These are phyloP conservation scores for Tylochromis polylepis DNA, from an alignment of 2,113 vertebrate species.

Conservation along the genomic window DNA sequence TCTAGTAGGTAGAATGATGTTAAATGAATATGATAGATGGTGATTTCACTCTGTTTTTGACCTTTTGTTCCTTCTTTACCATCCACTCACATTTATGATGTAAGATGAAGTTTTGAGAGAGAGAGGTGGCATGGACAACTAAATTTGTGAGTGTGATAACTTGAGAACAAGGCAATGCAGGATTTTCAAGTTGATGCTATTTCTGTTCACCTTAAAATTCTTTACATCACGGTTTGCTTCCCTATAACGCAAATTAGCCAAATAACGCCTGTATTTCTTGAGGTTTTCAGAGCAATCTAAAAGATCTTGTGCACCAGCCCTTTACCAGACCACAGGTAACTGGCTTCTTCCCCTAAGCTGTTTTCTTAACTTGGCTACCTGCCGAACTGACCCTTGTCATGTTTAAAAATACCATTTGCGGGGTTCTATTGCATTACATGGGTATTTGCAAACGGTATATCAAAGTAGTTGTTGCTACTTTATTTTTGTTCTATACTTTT, in stretches of 20 bases:
- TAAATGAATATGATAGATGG: slow-evolving; percentile 37
- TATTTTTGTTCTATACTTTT: neutral
- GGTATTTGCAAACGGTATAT: neutral
- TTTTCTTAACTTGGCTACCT: neutral
- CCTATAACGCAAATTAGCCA: neutral
- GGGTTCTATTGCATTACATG: neutral
- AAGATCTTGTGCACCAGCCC: neutral
- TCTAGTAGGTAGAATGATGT: slow-evolving; percentile 9
- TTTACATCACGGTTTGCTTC: neutral
- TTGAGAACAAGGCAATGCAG: no score
- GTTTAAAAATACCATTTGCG: neutral
- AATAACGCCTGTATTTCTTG: neutral
- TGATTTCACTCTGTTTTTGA: slow-evolving; percentile 33
- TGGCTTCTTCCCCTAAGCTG: neutral
- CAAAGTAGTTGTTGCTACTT: neutral
- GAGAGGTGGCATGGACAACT: no score
- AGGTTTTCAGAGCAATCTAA: no score
- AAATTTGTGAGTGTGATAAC: no score
- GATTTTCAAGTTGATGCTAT: no score
- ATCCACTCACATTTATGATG: no score
- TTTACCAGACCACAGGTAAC: no score
- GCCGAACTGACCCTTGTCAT: fast-evolving
- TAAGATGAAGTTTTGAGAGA: no score
- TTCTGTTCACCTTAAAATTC: no score
- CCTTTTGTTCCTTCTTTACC: no score